Conservation (phyloP, 1,140 invertebrate species). For the Trichomalopsis sarcophagae region DNA sequence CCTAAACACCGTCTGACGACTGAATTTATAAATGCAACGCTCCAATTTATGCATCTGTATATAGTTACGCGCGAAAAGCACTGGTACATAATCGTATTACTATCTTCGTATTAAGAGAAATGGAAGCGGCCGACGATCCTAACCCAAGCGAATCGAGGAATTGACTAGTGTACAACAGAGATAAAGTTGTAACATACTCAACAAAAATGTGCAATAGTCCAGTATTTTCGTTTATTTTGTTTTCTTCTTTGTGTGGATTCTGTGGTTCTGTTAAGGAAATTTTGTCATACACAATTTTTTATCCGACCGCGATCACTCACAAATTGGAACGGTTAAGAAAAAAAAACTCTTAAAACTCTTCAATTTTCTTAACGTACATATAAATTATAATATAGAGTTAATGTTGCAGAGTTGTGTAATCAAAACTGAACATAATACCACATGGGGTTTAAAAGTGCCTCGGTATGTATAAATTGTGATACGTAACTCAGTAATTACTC, state of each 20-base stretch:
- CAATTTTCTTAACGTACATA: conserved; percentile 9
- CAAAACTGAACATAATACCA: conserved; percentile 29
- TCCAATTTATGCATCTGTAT: conserved; percentile 57
- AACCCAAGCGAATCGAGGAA: conserved; percentile 51
- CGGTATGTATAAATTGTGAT: conserved; percentile 42
- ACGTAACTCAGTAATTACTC: conserved; percentile 29
- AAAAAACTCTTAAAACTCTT: neutral
- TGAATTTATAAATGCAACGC: conserved; percentile 58
- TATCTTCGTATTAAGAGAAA: conserved; percentile 63
- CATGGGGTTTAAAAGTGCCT: conserved; percentile 37
- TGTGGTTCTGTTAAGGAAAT: conserved; percentile 29
- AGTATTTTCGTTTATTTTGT: conserved; percentile 50
- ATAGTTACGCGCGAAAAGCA: conserved; percentile 59
- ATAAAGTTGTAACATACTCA: conserved; percentile 48
- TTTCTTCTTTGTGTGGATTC: conserved; percentile 33
- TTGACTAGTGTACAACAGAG: conserved; percentile 55
- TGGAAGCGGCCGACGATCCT: conserved; percentile 46
- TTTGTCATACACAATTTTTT: conserved; percentile 19
- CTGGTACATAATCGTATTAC: conserved; percentile 67
- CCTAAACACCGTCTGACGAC: conserved; percentile 56
- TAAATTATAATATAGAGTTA: neutral
- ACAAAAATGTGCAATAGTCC: conserved; percentile 62
- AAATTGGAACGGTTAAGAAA: conserved; percentile 12
- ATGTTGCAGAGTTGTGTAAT: conserved; percentile 35
- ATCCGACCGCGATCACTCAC: neutral